phyloP scores from a whole-genome alignment of 2,888 invertebrate species.

The Lacanobia oleracea region DNA sequence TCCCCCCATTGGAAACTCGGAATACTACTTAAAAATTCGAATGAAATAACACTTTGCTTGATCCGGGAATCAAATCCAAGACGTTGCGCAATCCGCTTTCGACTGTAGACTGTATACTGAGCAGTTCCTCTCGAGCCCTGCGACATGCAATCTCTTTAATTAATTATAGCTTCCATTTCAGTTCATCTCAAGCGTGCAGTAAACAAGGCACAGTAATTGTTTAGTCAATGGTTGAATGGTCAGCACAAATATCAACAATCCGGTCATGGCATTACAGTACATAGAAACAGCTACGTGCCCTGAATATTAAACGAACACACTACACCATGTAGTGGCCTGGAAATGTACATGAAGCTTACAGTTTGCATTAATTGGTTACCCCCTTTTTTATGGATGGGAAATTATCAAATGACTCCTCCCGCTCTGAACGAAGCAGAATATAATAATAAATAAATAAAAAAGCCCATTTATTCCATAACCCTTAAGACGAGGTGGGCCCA shows the following conservation, averaged over 20 bases:
- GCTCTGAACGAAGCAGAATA: no score
- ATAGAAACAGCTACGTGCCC: constrained; percentile 3
- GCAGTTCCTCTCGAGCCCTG: background rate
- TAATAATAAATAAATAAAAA: no score
- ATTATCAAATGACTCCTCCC: no score
- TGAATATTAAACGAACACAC: constrained; percentile 4
- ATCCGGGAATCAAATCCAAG: no score
- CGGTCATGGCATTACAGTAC: background rate
- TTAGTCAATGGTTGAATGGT: background rate
- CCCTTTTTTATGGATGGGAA: no score
- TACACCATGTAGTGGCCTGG: background rate
- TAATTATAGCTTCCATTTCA: background rate
- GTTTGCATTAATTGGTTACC: background rate
- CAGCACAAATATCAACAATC: constrained; percentile 12
- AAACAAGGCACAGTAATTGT: background rate
- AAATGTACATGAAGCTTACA: background rate
- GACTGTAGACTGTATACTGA: no score
- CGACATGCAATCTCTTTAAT: constrained; percentile 1
- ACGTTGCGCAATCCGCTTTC: no score
- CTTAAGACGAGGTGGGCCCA: no score
- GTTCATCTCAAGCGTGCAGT: background rate
- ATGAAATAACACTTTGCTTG: no score
- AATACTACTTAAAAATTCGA: no score
- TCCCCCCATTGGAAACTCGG: no score
- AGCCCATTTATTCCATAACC: no score